Evolutionary conservation across 2,113 vertebrate genomes (phyloP).

Genomic region (Ondatra zibethicus): DNA sequence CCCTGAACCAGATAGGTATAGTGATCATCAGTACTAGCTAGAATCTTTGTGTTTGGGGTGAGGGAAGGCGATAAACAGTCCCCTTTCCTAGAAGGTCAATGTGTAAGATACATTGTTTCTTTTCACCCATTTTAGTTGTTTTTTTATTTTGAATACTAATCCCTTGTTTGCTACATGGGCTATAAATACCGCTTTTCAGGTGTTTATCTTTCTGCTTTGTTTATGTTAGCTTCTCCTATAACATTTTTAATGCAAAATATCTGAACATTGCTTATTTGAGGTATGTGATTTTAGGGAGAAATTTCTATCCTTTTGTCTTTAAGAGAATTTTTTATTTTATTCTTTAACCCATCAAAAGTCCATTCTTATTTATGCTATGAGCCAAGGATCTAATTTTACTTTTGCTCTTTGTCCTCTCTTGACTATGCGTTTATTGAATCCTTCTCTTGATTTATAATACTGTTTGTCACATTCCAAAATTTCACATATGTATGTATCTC

Average conservation of each 20-base stretch:
- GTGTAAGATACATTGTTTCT: neutral
- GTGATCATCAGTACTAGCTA: neutral
- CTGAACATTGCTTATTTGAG: neutral
- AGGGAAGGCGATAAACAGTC: neutral
- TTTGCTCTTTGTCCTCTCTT: neutral
- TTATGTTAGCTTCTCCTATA: neutral
- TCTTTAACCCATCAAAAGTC: conserved; percentile 2
- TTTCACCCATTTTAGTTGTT: neutral
- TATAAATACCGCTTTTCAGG: conserved; percentile 14
- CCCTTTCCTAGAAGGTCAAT: neutral
- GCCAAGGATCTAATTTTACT: conserved; percentile 29
- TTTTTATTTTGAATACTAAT: conserved; percentile 17
- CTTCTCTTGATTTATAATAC: neutral
- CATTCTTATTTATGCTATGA: neutral
- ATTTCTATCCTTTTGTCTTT: neutral
- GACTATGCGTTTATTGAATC: neutral
- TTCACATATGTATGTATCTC: neutral
- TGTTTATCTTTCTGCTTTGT: conserved; percentile 30
- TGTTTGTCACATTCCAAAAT: neutral
- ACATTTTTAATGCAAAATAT: neutral
- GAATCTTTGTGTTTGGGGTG: neutral
- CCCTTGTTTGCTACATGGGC: neutral
- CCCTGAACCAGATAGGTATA: neutral
- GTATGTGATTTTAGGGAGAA: neutral
- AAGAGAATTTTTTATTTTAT: neutral